phyloP scores from a whole-genome alignment of 2,113 vertebrate genomes.

The Microcebus murinus region DNA sequence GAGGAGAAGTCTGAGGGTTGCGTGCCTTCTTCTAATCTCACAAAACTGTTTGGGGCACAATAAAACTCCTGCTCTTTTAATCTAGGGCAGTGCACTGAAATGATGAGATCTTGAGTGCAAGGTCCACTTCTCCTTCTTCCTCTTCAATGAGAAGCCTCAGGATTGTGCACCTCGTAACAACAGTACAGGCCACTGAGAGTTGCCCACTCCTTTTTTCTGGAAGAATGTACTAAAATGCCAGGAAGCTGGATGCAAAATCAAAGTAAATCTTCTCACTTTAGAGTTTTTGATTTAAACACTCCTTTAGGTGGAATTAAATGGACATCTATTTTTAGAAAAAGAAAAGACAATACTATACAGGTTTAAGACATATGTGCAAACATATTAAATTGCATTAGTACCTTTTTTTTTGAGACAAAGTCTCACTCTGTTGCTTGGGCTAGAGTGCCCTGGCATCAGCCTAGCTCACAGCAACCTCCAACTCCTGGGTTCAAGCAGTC shows the following conservation, averaged over 20 bases:
- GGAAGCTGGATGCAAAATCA: neutral
- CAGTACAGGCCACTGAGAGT: neutral
- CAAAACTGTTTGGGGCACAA: neutral
- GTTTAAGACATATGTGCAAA: neutral
- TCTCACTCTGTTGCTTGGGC: too few relatives aligned
- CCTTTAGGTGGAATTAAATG: neutral
- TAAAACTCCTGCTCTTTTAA: neutral
- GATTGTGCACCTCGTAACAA: neutral
- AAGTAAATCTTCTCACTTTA: neutral
- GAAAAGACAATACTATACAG: neutral
- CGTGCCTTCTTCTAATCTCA: neutral
- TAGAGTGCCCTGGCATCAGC: too few relatives aligned
- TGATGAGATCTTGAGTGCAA: too few relatives aligned
- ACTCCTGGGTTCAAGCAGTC: too few relatives aligned
- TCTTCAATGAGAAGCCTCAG: neutral
- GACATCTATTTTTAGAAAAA: neutral
- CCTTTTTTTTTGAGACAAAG: neutral
- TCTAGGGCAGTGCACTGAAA: neutral
- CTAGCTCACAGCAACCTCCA: too few relatives aligned
- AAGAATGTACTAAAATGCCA: neutral
- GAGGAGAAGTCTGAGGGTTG: neutral
- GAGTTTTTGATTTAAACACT: neutral
- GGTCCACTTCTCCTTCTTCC: neutral
- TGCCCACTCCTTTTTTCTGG: neutral
- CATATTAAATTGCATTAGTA: neutral